Percentiles rank a stretch among this genome's conserved stretches.
These are phyloP conservation scores for Tubulanus polymorphus DNA, from an alignment of 2,888 invertebrate species.

Conservation along the genomic window DNA sequence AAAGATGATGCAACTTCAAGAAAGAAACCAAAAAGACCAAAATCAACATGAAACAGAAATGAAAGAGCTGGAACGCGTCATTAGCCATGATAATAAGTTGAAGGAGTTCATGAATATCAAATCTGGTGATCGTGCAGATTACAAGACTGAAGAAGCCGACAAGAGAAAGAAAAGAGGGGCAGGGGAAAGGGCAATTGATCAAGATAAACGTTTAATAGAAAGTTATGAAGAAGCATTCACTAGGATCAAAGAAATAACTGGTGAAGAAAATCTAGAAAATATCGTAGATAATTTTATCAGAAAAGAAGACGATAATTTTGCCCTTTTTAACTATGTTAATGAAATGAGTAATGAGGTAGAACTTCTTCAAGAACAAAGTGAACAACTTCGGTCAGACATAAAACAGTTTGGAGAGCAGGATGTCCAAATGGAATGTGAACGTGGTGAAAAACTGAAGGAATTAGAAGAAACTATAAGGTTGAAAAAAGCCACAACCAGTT, in stretches of 20 bases:
- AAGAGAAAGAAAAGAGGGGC: slow-evolving; percentile 21
- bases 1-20: slow-evolving; percentile 74
- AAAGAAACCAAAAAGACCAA: slow-evolving; percentile 69
- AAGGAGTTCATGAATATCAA: slow-evolving; percentile 80
- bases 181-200: neutral
- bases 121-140: slow-evolving; percentile 61
- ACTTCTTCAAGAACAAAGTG: slow-evolving; percentile 30
- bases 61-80: slow-evolving; percentile 74
- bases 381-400: slow-evolving; percentile 56
- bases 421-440: slow-evolving; percentile 23
- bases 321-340: slow-evolving; percentile 82
- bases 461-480: slow-evolving; percentile 25
- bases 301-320: slow-evolving; percentile 85
- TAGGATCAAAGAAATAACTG: slow-evolving; percentile 61
- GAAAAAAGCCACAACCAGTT: slow-evolving; percentile 20
- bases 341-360: slow-evolving; percentile 65
- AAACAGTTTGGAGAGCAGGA: slow-evolving; percentile 29
- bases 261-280: slow-evolving; percentile 40
- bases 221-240: slow-evolving; percentile 71
- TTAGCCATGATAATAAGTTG: slow-evolving; percentile 78
- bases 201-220: slow-evolving; percentile 64
- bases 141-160: slow-evolving; percentile 56
- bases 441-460: slow-evolving; percentile 24
- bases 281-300: slow-evolving; percentile 70
- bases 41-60: slow-evolving; percentile 70